Evolutionary conservation across 2,888 invertebrate species (phyloP), one percentile per base, ranked within the genome.

Genomic region (Tachina lurida): DNA sequence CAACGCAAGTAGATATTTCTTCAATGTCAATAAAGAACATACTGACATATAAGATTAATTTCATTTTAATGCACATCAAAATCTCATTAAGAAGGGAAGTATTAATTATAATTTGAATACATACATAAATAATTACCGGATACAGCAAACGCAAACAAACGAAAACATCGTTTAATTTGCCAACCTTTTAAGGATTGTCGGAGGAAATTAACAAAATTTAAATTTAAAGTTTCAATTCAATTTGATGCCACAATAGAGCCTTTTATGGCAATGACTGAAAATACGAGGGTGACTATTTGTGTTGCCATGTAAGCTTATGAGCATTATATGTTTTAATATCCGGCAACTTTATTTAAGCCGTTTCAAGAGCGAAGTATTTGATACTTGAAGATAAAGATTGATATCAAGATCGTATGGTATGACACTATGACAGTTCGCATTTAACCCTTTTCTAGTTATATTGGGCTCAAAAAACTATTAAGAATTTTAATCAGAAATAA

Each of bases 241-340:
- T 60, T 73, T 22, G 47, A 60, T 73, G 17, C 60, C 39, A 73
- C 47, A 73, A 73, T 45, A 73, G 60, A 73, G 60, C 39, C 60
- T 47, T 73, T 60, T 39, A 73, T 73, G 60, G 60, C n/a, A 49
- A n/a, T 31, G 49, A 17, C 31, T 39, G 17, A 60, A 45, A 47
- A 47, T 17, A 17, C 52, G 52, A 19, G 52, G 52, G 17, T 52
- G 2, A 52, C 52, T 52, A 52, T 17, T 17, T 5, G 31, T 31
- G 31, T 31, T 10, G 17, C 17, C 10, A 17, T 52, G 52, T 13
- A 22, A 31, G 58, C 56, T 56, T 19, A 12, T 22, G 17, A 2
- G 1, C 31, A 31, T 58, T 7, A 58, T 12, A 22, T 31, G 31
- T 31, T 31, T 31, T 0, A 31, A 31, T n/a, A n/a, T 31, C 31